Evolutionary conservation across 1,140 invertebrate genomes (phyloP), one percentile per base, ranked within the genome.

Genomic region (Ips typographus): DNA sequence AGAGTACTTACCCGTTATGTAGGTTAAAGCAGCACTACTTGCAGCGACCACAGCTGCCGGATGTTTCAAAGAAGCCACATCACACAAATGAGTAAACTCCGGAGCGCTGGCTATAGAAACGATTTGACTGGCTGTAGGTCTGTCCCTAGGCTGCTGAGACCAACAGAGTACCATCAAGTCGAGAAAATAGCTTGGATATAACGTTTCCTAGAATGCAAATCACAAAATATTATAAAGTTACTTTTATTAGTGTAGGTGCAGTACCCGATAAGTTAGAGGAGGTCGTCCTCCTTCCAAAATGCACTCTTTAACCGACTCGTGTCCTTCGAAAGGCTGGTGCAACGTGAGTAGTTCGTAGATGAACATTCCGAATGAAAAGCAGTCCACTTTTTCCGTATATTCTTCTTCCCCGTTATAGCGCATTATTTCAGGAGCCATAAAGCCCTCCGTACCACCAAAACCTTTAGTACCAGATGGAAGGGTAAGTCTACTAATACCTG

Each of bases 281-380:
- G 97, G 97, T 63, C 96, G 83, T 40, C 92, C 94, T 51, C 96
- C 97, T 80, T 98, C 96, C 40, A 99, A 82, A 40, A 99, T 94
- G 73, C 94, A 94, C 75, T 98, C 95, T 78, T 98, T 98, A 2
- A 98, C 94, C 8, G 94, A 93, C 77, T 98, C 96, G 75, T 97
- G 92, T 72, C 95, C 88, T 76, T 98, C 94, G 77, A 98, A 98
- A 0, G 98, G 97, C 77, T 95, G 93, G 58, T 95, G 90, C 40
- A 98, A 84, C 2, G 94, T 96, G 8, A 98, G 82, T 52, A 99
- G 84, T 81, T 99, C 98, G 81, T 98, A 99, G 69, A 99, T 86
- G 74, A 99, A 94, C 96, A 99, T 99, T n/a, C 95, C 96, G 83
- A 98, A 99, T 0, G 96, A 98, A 79, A 98, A 99, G 73, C 95